Evolutionary conservation across 2,888 invertebrate species (phyloP), one percentile per base, ranked within the genome.

Genomic region (Parnassius apollo): DNA sequence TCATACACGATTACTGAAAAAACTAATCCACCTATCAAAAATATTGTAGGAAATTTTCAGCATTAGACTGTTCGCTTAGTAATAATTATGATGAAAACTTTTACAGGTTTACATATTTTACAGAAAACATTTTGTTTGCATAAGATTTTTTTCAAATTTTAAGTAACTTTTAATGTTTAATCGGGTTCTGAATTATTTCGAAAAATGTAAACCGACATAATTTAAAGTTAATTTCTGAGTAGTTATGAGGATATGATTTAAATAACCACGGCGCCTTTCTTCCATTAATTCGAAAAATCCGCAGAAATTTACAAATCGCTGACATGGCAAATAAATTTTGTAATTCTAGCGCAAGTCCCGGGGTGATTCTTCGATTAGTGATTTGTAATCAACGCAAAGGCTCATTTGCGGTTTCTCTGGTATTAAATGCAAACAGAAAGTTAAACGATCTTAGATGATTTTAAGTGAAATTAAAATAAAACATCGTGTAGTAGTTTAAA

Each of bases 301-400:
- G 69, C 66, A 78, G 82, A 83, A 81, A 79, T 81, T 83, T 80
- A 79, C 78, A 75, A 77, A 84, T 84, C 76, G 79, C 74, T 71
- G 71, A 71, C 75, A 75, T 75, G 68, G 69, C 50, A 55, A 65
- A 62, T 76, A 88, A 88, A 80, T 88, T 88, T 85, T 82, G 84
- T 87, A 88, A 88, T 88, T 86, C 72, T 74, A 75, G 74, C 76
- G 76, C 81, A 85, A 85, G 82, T 83, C 75, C 59, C 66, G 57
- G 60, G 68, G 69, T 72, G 79, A 83, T 82, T 80, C 83, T 85
- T 86, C 81, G 85, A 86, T 88, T 86, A 88, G 84, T 83, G 82
- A 87, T 89, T 88, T 86, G 83, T 85, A 86, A 88, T 87, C 85
- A 86, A 82, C 78, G 79, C 76, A 73, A 71, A 64, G 65, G 66